Evolutionary conservation across 2,888 invertebrate species (phyloP), one percentile per base, ranked within the genome.

Genomic region (Nephrotoma appendiculata): DNA sequence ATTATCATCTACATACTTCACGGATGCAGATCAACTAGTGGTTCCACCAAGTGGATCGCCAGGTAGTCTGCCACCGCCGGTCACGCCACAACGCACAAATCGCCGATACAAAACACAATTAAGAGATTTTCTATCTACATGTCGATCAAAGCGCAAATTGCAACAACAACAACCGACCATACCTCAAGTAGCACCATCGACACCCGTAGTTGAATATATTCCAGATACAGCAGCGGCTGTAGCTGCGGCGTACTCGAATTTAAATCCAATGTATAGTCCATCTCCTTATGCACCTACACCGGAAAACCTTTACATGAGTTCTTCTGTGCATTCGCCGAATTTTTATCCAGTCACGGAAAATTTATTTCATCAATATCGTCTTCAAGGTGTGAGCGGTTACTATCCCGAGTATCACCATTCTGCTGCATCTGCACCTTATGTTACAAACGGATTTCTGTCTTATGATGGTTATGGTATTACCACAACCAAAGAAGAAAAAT

Each of bases 21-120:
- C 96, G 6, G 98, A 98, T 90, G 94, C 95, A 84, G 97, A 97
- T 90, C 96, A 96, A 90, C 92, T 97, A 19, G 94, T 94, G 87
- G 94, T 93, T 88, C 93, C 94, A 15, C 93, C 93, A 86, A 92
- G 92, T 52, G 91, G 92, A 41, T 92, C 93, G 4, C 93, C 93
- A 45, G 93, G 93, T 89, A 91, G 93, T 44, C 90, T 93, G 88
- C 92, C 93, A 87, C 91, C 93, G 2, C 93, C 94, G 41, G 94
- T 94, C 86, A 95, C 95, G 86, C 96, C 96, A 0, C 96, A 96
- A 86, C 93, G 97, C 89, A 96, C 97, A 31, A 97, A 96, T 88
- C 94, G 98, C 88, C 94, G 98, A 89, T 98, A 98, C 92, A 98
- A 98, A 92, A 97, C 98, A 3, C 98, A 98, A 90, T 93, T 98